A percentile compares a stretch with the other conserved stretches of the same genome.
phyloP scores from a whole-genome alignment of 2,888 invertebrate species.

The Drosophila paranaensis region DNA sequence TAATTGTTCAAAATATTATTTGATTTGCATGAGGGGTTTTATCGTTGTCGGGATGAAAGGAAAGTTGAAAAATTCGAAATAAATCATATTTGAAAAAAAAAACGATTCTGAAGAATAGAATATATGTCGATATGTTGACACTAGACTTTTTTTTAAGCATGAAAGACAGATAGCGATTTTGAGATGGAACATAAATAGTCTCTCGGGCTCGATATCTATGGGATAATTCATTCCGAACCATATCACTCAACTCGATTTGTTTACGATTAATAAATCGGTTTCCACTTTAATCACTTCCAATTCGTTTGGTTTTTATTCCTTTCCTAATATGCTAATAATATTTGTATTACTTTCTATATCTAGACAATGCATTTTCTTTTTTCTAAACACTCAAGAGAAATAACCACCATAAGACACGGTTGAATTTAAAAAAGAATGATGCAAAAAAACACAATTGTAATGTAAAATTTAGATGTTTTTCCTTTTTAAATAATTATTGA shows the following conservation, averaged over 20 bases:
- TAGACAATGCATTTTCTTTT: neutral
- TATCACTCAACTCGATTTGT: neutral
- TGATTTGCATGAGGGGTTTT: no score
- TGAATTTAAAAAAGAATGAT: neutral
- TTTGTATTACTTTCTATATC: neutral
- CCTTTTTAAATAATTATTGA: constrained; percentile 15
- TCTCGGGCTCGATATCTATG: neutral
- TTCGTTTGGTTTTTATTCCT: neutral
- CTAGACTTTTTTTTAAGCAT: no score
- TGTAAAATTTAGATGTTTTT: constrained; percentile 23
- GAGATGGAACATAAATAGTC: no score
- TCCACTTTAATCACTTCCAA: neutral
- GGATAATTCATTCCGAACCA: neutral
- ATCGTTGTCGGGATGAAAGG: no score
- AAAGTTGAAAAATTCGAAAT: no score
- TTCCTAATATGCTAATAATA: neutral
- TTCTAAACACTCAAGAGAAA: neutral
- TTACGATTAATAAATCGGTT: neutral
- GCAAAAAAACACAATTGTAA: constrained; percentile 28
- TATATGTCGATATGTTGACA: no score
- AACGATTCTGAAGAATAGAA: no score
- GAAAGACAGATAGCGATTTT: no score
- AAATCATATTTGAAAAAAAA: no score
- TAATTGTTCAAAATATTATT: no score
- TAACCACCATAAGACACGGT: neutral